A percentile compares a stretch with the other conserved stretches of the same genome.
Evolutionary conservation across 1,140 invertebrate genomes (phyloP).

Genomic region (Myzus persicae): DNA sequence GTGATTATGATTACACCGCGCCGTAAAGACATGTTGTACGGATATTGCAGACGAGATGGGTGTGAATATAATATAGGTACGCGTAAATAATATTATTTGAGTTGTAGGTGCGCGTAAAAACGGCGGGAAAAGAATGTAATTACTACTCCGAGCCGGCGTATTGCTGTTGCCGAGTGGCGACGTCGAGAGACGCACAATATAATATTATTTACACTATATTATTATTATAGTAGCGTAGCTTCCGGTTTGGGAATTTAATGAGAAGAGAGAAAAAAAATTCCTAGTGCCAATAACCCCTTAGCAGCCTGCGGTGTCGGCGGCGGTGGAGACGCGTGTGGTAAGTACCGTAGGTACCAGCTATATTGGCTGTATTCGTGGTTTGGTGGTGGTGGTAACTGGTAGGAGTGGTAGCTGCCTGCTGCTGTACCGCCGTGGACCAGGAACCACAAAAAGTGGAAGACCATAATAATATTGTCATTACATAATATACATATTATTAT

Average conservation of each 20-base stretch:
- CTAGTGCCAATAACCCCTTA: background rate
- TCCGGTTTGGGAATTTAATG: background rate
- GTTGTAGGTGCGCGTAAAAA: background rate
- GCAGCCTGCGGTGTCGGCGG: background rate
- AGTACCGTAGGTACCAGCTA: too few species aligned
- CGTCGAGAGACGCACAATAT: background rate
- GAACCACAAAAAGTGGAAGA: background rate
- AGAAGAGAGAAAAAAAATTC: background rate
- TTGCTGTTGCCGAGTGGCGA: background rate
- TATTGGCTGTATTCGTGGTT: background rate
- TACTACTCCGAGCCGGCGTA: background rate
- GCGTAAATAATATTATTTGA: background rate
- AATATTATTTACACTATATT: slow-evolving; percentile 20
- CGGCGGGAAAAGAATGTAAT: background rate
- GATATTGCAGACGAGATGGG: background rate
- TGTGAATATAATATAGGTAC: background rate
- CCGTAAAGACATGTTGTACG: background rate
- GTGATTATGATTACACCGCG: background rate
- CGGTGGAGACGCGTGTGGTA: background rate
- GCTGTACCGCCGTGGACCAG: background rate
- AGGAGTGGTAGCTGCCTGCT: background rate
- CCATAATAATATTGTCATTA: background rate
- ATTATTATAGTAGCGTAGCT: slow-evolving; percentile 5
- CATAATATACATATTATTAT: background rate
- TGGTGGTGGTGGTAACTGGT: background rate